Percentiles rank a stretch among this genome's conserved stretches.
Conservation (phyloP, 2,888 invertebrate genomes). For the Macrosoma leucophasiata region DNA sequence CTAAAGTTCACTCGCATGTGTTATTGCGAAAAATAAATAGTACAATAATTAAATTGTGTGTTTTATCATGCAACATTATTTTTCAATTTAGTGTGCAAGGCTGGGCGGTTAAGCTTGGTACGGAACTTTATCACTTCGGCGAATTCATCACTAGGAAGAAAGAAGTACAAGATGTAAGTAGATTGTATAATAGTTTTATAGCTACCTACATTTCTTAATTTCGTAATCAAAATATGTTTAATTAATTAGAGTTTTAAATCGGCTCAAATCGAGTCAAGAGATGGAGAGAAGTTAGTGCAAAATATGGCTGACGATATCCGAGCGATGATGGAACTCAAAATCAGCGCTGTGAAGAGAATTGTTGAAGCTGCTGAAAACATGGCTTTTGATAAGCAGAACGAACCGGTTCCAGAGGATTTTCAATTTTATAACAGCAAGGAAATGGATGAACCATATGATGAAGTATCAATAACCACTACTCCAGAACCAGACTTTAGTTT, state of each 20-base stretch:
- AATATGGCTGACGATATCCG: conserved; percentile 90
- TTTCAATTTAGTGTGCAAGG: conserved; percentile 78
- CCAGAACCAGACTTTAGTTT: conserved; percentile 72
- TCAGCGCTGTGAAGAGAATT: conserved; percentile 90
- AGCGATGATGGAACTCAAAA: conserved; percentile 91
- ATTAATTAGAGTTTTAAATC: conserved; percentile 83
- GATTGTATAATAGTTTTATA: conserved; percentile 3
- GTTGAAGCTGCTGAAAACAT: conserved; percentile 92
- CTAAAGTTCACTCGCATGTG: too few relatives aligned
- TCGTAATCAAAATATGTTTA: conserved; percentile 26
- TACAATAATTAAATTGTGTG: too few relatives aligned
- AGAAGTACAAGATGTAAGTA: conserved; percentile 84
- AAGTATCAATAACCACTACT: conserved; percentile 62
- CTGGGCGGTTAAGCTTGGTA: conserved; percentile 89
- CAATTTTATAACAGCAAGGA: conserved; percentile 83
- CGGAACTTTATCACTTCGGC: conserved; percentile 86
- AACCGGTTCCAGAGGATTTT: conserved; percentile 76
- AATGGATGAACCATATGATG: conserved; percentile 76
- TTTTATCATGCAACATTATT: not conserved
- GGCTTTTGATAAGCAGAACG: conserved; percentile 77
- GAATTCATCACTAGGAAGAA: conserved; percentile 87
- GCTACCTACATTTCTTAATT: too few relatives aligned
- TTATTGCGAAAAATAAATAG: too few relatives aligned
- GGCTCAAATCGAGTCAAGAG: conserved; percentile 83
- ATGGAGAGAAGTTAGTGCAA: conserved; percentile 85